Conservation (phyloP, 2,888 invertebrate species). For the Nebria brevicollis region DNA sequence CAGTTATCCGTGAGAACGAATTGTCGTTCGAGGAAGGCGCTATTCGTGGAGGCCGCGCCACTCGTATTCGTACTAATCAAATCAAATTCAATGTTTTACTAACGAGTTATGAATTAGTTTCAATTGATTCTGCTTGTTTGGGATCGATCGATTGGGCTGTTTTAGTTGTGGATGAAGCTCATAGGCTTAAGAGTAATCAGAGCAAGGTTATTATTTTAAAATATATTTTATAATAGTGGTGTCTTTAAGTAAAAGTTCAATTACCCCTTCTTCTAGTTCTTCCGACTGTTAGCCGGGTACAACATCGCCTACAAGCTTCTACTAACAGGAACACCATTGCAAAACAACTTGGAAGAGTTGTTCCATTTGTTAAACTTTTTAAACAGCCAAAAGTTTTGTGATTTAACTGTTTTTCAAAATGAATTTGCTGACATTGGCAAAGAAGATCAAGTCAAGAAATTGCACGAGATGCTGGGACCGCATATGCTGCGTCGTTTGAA, state of each 20-base stretch:
- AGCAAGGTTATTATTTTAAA: slow-evolving; percentile 81
- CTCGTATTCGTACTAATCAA: slow-evolving; percentile 79
- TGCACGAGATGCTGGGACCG: slow-evolving; percentile 98
- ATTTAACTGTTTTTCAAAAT: slow-evolving; percentile 92
- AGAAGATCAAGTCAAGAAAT: slow-evolving; percentile 98
- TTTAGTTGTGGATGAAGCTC: slow-evolving; percentile 98
- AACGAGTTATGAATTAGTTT: slow-evolving; percentile 97
- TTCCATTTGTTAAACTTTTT: slow-evolving; percentile 99
- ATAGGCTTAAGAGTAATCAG: slow-evolving; percentile 98
- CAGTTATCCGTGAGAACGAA: slow-evolving; percentile 94
- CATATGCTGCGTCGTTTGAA: slow-evolving; percentile 99
- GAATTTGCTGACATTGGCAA: slow-evolving; percentile 99
- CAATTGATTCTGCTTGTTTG: slow-evolving; percentile 95
- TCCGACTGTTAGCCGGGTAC: slow-evolving; percentile 90
- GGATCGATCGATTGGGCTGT: slow-evolving; percentile 99
- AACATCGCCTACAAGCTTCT: slow-evolving; percentile 94
- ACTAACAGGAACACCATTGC: slow-evolving; percentile 97
- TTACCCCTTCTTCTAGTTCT: slow-evolving; percentile 71
- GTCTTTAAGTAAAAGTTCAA: not conserved
- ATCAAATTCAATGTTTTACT: slow-evolving; percentile 98
- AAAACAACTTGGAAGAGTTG: slow-evolving; percentile 98
- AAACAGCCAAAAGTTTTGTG: slow-evolving; percentile 94
- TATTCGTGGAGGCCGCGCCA: slow-evolving; percentile 85
- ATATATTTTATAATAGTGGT: slow-evolving; percentile 40
- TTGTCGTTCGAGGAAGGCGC: slow-evolving; percentile 96